These are phyloP conservation scores for Pseudorectes ferrugineus DNA, from an alignment of 2,113 vertebrate species.

Conservation along the genomic window DNA sequence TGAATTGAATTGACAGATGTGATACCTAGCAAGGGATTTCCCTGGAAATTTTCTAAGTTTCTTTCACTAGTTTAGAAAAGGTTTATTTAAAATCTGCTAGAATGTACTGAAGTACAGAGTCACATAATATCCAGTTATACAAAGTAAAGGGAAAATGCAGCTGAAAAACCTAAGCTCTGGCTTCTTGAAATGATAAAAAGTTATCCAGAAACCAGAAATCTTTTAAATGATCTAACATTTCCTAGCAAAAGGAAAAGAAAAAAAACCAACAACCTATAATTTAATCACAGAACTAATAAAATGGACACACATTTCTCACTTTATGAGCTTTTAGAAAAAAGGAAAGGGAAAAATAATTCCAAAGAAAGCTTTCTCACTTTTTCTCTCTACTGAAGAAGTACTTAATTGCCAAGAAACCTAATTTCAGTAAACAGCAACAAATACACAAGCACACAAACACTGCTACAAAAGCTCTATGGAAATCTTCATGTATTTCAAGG, in stretches of 20 bases:
- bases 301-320: not conserved
- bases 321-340: not conserved
- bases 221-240: not conserved
- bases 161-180: not conserved
- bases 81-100: conserved; percentile 45
- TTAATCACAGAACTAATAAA: not conserved
- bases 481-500: not conserved
- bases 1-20: conserved; percentile 28
- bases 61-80: conserved; percentile 17
- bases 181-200: not conserved
- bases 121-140: not conserved
- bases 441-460: not conserved
- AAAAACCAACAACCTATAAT: not conserved
- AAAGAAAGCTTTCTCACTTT: not conserved
- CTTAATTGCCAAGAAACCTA: not conserved
- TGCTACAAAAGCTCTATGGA: not conserved
- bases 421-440: not conserved
- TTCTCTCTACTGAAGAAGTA: not conserved
- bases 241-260: not conserved
- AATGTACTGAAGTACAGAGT: not conserved
- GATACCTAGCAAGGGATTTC: conserved; percentile 35
- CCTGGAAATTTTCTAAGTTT: conserved; percentile 25
- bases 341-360: not conserved
- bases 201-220: not conserved
- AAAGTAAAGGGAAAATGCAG: not conserved